Evolutionary conservation across 2,888 invertebrate genomes (phyloP).

Genomic region (Myopa testacea): DNA sequence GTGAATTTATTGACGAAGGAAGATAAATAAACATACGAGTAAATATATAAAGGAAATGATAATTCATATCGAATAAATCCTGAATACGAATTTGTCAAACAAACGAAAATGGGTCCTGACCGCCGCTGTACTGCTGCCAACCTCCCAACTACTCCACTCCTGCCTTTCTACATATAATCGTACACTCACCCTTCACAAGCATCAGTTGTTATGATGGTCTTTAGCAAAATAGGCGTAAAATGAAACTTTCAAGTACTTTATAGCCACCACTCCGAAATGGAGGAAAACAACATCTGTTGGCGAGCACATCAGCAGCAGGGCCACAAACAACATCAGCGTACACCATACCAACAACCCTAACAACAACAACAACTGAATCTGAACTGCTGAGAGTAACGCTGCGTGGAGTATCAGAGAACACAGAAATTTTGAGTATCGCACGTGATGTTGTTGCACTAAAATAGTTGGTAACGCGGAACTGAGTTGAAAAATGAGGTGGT

Average conservation of each 20-base stretch:
- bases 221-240: conserved; percentile 61
- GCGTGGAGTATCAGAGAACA: conserved; percentile 2
- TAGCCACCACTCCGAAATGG: conserved; percentile 59
- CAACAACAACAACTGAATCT: neutral
- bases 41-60: too few relatives aligned
- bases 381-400: conserved; percentile 6
- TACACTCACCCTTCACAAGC: neutral
- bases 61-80: too few relatives aligned
- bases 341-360: neutral
- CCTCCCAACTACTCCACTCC: too few relatives aligned
- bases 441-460: neutral
- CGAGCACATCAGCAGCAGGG: conserved; percentile 23
- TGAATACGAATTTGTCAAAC: too few relatives aligned
- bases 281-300: conserved; percentile 43
- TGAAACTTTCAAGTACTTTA: conserved; percentile 64
- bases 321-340: conserved; percentile 15
- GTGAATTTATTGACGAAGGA: too few relatives aligned
- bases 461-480: conserved; percentile 17
- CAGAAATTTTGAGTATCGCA: conserved; percentile 19
- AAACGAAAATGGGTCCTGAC: too few relatives aligned
- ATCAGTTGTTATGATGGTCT: conserved; percentile 53
- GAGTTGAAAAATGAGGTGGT: neutral
- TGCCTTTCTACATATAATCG: neutral
- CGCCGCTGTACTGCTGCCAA: too few relatives aligned
- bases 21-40: too few relatives aligned